Base-by-base conservation (phyloP, 1,140 invertebrate species). In the Drosophila miranda region DNA sequence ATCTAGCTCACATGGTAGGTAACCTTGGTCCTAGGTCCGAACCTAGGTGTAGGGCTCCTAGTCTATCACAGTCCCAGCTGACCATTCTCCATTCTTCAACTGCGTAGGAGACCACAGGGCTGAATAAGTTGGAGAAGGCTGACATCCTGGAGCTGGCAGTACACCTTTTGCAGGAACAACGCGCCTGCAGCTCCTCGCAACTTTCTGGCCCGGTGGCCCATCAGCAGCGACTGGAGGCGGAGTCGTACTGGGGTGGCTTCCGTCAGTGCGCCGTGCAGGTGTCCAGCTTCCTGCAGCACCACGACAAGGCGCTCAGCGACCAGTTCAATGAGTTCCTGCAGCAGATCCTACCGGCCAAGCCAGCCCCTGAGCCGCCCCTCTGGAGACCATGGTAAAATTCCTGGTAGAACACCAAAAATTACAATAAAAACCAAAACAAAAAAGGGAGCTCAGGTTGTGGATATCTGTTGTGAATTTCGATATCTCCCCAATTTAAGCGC, bases 131-230 rank as follows among this genome's bases (percentile, higher is more conserved):
- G 81, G 96, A 97, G 91, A 98, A 97, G 91, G 96, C 96, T n/a
- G 96, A 97, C 84, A 96, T 97, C 81, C 92, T 97, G 69, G 96
- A 97, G 89, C 92, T 97, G 91, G 97, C 96, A 1, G 96, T 97
- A 28, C 94, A 95, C 71, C 95, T 97, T 91, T 91, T 97, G 49
- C 77, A 95, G 94, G 50, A 46, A 76, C 90, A 96, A 7, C 94
- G 95, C 74, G 92, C 93, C 6, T 14, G n/a, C 7, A 26, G 5
- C 8, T 2, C 30, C 7, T 11, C n/a, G 16, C 34, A 26, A 5
- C 23, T 26, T 26, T 5, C 23, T 26, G 23, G 23, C 23, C 23
- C 23, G 23, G 23, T 26, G 23, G 23, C 23, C 23, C 5, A 26
- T 26, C 3, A 26, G 23, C 23, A 61, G 8, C 59, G 26, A 7